Percentiles rank a stretch among this genome's conserved stretches.
phyloP scores from a whole-genome alignment of 2,888 invertebrate genomes.

The Xestia rhomboidea region DNA sequence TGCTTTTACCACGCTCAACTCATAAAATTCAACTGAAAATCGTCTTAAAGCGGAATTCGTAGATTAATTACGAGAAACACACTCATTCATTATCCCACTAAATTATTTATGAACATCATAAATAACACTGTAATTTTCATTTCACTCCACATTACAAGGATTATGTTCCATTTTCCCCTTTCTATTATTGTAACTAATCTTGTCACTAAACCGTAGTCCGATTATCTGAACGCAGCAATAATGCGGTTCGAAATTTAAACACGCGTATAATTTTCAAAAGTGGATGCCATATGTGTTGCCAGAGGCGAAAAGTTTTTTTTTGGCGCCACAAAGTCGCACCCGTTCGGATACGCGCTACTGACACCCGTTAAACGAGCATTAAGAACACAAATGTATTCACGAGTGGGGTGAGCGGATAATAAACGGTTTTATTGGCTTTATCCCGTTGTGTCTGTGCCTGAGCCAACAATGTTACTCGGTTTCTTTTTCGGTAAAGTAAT shows the following conservation, averaged over 20 bases:
- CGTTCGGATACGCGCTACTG: constrained; percentile 72
- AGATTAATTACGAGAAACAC: constrained; percentile 44
- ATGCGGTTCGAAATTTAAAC: constrained; percentile 85
- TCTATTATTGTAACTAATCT: constrained; percentile 87
- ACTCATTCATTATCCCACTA: constrained; percentile 48
- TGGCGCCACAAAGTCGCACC: constrained; percentile 82
- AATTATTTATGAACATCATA: constrained; percentile 58
- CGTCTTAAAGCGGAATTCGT: constrained; percentile 20
- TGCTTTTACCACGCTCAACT: background rate
- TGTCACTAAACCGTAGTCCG: constrained; percentile 87
- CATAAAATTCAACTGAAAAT: constrained; percentile 11
- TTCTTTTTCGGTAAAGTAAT: constrained; percentile 74
- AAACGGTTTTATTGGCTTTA: constrained; percentile 86
- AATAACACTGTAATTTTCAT: constrained; percentile 80
- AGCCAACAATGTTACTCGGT: constrained; percentile 76
- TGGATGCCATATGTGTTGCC: constrained; percentile 86
- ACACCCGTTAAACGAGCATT: constrained; percentile 78
- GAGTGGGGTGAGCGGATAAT: constrained; percentile 82
- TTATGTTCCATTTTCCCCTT: constrained; percentile 78
- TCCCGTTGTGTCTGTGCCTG: constrained; percentile 72
- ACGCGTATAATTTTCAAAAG: constrained; percentile 85
- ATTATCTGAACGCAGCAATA: constrained; percentile 82
- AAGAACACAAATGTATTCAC: constrained; percentile 82
- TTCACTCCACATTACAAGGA: constrained; percentile 80
- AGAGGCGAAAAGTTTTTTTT: constrained; percentile 77